These are phyloP conservation scores for Bunonema sp. DNA, from an alignment of 2,888 invertebrate genomes.

Conservation along the genomic window DNA sequence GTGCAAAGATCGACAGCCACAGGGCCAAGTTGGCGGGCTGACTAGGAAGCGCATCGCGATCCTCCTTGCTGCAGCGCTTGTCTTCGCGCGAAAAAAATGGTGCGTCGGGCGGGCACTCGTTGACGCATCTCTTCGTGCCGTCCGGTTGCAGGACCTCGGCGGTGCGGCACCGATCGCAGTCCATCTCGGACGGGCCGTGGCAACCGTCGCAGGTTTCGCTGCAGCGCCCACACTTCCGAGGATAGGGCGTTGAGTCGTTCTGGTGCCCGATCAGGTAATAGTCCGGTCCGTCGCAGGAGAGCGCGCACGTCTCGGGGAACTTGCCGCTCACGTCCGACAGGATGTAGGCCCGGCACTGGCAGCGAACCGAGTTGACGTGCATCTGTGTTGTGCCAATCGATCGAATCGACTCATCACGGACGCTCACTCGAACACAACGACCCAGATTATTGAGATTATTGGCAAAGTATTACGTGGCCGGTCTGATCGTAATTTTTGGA, in stretches of 20 bases:
- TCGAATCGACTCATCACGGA: too few species aligned
- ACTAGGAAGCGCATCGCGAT: slow-evolving; percentile 9
- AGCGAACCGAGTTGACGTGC: too few species aligned
- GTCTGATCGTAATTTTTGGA: too few species aligned
- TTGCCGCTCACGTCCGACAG: too few species aligned
- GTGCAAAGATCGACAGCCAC: slow-evolving; percentile 6
- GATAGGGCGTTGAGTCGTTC: background rate
- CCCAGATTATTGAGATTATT: too few species aligned
- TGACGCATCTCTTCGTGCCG: slow-evolving; percentile 14
- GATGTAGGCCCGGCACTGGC: too few species aligned
- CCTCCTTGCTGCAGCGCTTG: slow-evolving; percentile 12
- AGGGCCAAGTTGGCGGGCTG: slow-evolving; percentile 3
- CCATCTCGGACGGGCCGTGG: slow-evolving; percentile 6
- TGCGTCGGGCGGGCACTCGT: slow-evolving; percentile 12
- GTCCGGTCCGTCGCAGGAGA: slow-evolving; percentile 6
- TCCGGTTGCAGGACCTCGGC: slow-evolving; percentile 9
- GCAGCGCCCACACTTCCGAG: slow-evolving; percentile 8
- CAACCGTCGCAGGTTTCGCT: slow-evolving; percentile 25
- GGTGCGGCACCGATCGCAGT: slow-evolving; percentile 14
- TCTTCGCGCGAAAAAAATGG: slow-evolving; percentile 10
- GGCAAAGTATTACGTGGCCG: too few species aligned
- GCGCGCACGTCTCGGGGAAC: background rate
- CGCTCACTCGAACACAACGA: too few species aligned
- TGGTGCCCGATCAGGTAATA: slow-evolving; percentile 1
- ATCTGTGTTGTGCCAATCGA: too few species aligned